Evolutionary conservation across 2,888 invertebrate species (phyloP), one percentile per base, ranked within the genome.

Genomic region (Antheraea yamamai): DNA sequence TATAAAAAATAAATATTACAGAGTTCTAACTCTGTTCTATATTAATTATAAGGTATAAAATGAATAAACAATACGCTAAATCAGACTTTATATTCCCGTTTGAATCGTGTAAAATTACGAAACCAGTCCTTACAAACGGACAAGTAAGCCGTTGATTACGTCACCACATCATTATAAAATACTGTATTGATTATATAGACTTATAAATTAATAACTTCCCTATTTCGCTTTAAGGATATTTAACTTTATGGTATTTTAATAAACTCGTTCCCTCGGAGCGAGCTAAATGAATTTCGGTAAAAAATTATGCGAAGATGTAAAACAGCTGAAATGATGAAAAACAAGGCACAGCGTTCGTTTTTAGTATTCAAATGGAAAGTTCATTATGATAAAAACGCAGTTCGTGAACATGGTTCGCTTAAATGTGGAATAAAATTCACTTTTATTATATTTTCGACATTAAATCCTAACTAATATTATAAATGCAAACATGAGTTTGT

Each of bases 361-460:
- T 74, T 47, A 58, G 23, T 58, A 71, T 74, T 74, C 61, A 72
- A 74, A 74, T 74, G 71, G 71, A 74, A 74, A 72, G 79, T 80
- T 85, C 84, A 87, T 87, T 87, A 86, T 83, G 81, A 83, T 83
- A 83, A 84, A 85, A 83, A 82, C 82, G 84, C 80, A 80, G 82
- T 79, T 82, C 81, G 81, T 80, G 81, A 81, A 81, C 76, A 81
- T 81, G 78, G 78, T 78, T 79, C 82, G 80, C 80, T 73, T 30
- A 72, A 77, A 78, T 20, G 70, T 70, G 14, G 47, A 85, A 66
- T 66, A 3, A 26, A 66, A 66, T 30, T 30, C 30, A 66, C 16
- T 26, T 66, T 30, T 30, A 66, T 30, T 66, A 16, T 16, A 66
- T 66, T 66, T 2, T 66, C 16, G 0, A 4, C 3, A 66, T 30